phyloP scores from a whole-genome alignment of 1,140 invertebrate genomes.

The Dendroctonus valens region DNA sequence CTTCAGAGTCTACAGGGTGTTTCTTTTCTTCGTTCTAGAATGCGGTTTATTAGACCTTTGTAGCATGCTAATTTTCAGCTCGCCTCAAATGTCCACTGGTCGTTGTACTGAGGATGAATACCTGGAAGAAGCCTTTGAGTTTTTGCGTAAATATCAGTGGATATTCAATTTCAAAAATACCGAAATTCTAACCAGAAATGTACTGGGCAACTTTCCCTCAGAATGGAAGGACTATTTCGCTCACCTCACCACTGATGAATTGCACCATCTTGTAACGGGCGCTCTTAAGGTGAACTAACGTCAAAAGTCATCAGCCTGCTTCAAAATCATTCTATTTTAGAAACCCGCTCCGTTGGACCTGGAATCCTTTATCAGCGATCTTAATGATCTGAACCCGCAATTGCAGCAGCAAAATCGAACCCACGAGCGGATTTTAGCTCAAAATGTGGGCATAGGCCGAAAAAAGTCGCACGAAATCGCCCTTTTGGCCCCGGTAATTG shows the following conservation, averaged over 20 bases:
- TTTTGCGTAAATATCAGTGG: conserved; percentile 63
- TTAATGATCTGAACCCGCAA: conserved; percentile 36
- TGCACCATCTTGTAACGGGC: conserved; percentile 50
- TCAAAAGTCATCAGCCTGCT: conserved; percentile 2
- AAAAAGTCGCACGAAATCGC: conserved; percentile 74
- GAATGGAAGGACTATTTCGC: conserved; percentile 55
- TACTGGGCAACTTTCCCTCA: conserved; percentile 57
- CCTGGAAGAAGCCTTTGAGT: conserved; percentile 57
- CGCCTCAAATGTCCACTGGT: background rate
- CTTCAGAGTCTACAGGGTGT: background rate
- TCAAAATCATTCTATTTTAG: conserved; percentile 43
- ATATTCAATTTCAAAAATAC: conserved; percentile 67
- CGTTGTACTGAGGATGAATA: conserved; percentile 51
- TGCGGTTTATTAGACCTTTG: background rate
- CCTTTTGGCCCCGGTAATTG: conserved; percentile 59
- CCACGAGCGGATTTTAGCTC: conserved; percentile 10
- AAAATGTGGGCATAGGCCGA: conserved; percentile 39
- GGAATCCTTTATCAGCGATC: conserved; percentile 50
- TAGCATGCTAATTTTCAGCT: background rate
- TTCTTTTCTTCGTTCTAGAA: background rate
- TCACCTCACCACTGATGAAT: conserved; percentile 50
- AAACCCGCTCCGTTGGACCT: conserved; percentile 49
- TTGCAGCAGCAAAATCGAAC: conserved; percentile 26
- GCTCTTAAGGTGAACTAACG: conserved; percentile 34
- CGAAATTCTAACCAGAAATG: conserved; percentile 58